Percentiles rank a stretch among this genome's conserved stretches.
Conservation (phyloP, 2,888 invertebrate genomes). For the Scaptomyza caliginosa region DNA sequence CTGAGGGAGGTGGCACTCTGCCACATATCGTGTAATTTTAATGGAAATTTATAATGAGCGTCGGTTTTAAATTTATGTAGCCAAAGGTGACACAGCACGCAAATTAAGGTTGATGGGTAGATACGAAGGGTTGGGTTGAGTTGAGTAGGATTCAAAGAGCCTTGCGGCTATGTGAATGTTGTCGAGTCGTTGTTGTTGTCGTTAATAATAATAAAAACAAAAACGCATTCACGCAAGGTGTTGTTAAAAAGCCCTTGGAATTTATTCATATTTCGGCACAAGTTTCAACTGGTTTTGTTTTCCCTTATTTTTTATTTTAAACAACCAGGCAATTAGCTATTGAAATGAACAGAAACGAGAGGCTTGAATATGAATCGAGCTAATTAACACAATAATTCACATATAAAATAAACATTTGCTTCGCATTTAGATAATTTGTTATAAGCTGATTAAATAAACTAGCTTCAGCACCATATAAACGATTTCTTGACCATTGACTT, state of each 20-base stretch:
- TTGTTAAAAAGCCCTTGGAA: conserved; percentile 53
- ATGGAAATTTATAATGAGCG: conserved; percentile 79
- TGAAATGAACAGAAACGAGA: conserved; percentile 38
- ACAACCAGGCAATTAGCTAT: conserved; percentile 59
- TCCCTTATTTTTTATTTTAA: conserved; percentile 1
- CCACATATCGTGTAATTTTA: conserved; percentile 72
- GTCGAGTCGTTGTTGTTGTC: conserved; percentile 65
- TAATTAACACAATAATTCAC: not conserved
- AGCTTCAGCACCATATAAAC: not conserved
- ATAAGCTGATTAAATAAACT: not conserved
- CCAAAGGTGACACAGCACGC: conserved; percentile 71
- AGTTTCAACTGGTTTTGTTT: too few species aligned
- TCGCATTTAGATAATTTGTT: not conserved
- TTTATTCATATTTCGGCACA: conserved; percentile 49
- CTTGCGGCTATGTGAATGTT: conserved; percentile 74
- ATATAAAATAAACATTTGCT: not conserved
- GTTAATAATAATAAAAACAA: conserved; percentile 12
- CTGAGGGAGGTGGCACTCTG: conserved; percentile 8
- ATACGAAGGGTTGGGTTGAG: conserved; percentile 13
- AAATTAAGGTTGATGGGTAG: conserved; percentile 49
- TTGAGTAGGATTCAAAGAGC: not conserved
- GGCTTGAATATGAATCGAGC: conserved; percentile 52
- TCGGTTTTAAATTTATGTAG: conserved; percentile 66
- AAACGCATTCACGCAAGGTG: conserved; percentile 49
- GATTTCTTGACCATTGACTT: not conserved